Base-by-base conservation (phyloP, 2,113 vertebrate species). In the Rhinoderma darwinii region DNA sequence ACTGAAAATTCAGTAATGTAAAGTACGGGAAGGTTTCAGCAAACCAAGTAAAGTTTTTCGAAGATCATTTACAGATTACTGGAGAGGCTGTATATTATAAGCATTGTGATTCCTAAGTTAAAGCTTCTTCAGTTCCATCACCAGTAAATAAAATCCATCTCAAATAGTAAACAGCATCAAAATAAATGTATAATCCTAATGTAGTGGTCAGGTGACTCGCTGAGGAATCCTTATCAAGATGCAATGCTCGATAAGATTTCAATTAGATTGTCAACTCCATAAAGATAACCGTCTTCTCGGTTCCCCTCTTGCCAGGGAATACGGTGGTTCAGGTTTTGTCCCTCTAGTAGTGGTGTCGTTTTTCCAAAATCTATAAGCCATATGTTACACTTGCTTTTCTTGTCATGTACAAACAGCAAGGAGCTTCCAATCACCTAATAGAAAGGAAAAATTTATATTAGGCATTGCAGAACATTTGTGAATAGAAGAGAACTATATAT, bases 321-420 rank as follows among this genome's bases (percentile, higher is more conserved):
- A 84, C 94, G 91, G 89, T 99, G 98, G 89, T 95, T 94, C 89
- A 99, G 91, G 20, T 86, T 96, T 90, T 97, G 95, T 89, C 95
- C 98, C 14, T 97, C 96, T 0, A 96, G 96, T 22, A 99, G 92
- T 30, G 92, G 93, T 0, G 96, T 99, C 74, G 98, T 99, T 92
- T 97, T 99, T 68, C 98, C 98, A 90, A 99, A 99, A 94, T 99
- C 98, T 7, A 99, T 99, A 82, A 99, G 96, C 98, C 98, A 99
- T 68, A 99, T 95, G 5, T 98, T 94, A 0, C 96, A 97, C 2
- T 92, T 95, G 75, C 96, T 95, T 18, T 91, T 97, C 88, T 95
- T 94, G 90, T 99, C 96, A 0, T 99, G 98, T 89, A 99, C 97
- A 89, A 99, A 99, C 90, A 99, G 96, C 85, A 99, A 95, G 8